These are phyloP conservation scores for Apomyelois bistriatella DNA, from an alignment of 2,888 invertebrate species.

Conservation along the genomic window DNA sequence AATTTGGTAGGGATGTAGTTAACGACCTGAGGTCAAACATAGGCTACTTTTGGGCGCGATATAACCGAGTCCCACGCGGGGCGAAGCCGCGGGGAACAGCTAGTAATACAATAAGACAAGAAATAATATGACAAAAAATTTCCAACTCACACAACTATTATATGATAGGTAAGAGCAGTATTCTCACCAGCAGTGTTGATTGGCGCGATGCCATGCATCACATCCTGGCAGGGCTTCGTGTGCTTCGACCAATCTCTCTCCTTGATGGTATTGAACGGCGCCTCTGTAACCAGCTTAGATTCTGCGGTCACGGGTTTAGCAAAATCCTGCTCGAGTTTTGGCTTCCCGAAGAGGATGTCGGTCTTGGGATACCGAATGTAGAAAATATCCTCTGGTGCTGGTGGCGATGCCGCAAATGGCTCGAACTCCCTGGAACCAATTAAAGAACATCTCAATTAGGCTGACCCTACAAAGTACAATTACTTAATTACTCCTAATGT, in stretches of 20 bases:
- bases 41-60: no score
- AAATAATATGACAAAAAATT: no score
- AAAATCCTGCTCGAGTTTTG: conserved; percentile 40
- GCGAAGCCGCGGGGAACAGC: no score
- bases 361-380: conserved; percentile 82
- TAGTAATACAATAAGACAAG: no score
- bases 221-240: conserved; percentile 84
- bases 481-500: background rate
- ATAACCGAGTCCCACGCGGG: no score
- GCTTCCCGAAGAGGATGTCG: conserved; percentile 55
- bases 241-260: conserved; percentile 82
- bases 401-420: conserved; percentile 81
- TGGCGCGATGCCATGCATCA: conserved; percentile 72
- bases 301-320: conserved; percentile 41
- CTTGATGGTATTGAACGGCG: conserved; percentile 44
- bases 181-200: conserved; percentile 62
- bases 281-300: conserved; percentile 39
- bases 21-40: no score
- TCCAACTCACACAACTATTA: no score
- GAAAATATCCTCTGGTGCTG: conserved; percentile 82
- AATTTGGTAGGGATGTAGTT: no score
- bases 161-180: background rate
- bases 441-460: conserved; percentile 7
- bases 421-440: conserved; percentile 61
- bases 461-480: background rate